These are phyloP conservation scores for Pristiophorus japonicus DNA, from an alignment of 2,113 vertebrate genomes.

Conservation along the genomic window DNA sequence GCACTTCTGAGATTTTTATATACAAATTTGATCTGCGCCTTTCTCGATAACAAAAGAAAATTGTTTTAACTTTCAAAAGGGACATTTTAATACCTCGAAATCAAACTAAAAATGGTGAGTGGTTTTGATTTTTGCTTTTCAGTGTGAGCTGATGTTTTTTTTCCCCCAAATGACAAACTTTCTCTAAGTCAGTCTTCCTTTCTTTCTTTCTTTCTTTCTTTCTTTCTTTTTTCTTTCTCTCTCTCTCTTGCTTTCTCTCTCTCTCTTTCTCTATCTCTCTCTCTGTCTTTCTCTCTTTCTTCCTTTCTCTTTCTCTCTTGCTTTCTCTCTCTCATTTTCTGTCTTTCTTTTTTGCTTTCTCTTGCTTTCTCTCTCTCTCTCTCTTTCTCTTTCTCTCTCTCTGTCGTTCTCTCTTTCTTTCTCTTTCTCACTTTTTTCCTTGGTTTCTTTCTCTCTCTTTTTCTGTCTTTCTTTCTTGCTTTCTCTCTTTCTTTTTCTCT, in stretches of 20 bases:
- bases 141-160: background rate
- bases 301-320: background rate
- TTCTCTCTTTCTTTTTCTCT: background rate
- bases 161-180: background rate
- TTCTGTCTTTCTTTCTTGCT: background rate
- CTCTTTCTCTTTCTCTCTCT: background rate
- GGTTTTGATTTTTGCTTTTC: background rate
- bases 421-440: no score
- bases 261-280: background rate
- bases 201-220: background rate
- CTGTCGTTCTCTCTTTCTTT: background rate
- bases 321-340: background rate
- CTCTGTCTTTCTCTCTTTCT: no score
- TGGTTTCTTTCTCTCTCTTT: background rate
- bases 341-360: background rate
- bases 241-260: background rate
- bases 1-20: background rate
- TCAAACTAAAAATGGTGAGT: constrained; percentile 1
- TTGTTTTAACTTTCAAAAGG: background rate
- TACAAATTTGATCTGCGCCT: background rate
- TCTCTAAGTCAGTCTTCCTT: background rate
- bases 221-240: background rate
- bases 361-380: background rate
- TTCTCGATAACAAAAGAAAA: background rate
- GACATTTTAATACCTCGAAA: background rate